Conservation (phyloP, 1,140 invertebrate genomes). For the Drosophila malerkotliana region DNA sequence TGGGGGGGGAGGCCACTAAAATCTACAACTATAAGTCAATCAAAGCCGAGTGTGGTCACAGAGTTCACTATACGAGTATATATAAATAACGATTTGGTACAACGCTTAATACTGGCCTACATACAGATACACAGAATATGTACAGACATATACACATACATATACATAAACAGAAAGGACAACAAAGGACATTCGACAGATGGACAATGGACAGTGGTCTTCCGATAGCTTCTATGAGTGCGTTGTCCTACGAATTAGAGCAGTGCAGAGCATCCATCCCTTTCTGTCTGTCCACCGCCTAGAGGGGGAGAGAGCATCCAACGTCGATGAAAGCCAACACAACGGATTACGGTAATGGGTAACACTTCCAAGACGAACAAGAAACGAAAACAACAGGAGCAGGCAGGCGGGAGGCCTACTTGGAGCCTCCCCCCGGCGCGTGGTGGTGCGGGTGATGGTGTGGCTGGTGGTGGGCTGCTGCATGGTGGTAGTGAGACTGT, state of each 20-base stretch:
- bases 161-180: slow-evolving; percentile 1
- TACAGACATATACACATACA: slow-evolving; percentile 28
- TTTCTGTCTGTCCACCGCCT: not conserved
- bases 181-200: slow-evolving; percentile 8
- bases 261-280: not conserved
- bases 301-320: slow-evolving; percentile 42
- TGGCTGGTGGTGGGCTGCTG: slow-evolving; percentile 39
- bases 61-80: slow-evolving; percentile 26
- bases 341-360: slow-evolving; percentile 10
- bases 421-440: slow-evolving; percentile 35
- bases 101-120: slow-evolving; percentile 73
- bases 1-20: not conserved
- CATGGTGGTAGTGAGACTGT: slow-evolving; percentile 41
- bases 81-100: slow-evolving; percentile 67
- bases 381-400: not conserved
- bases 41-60: slow-evolving; percentile 19
- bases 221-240: too few relatives aligned
- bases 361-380: slow-evolving; percentile 15
- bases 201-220: too few relatives aligned
- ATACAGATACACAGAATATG: slow-evolving; percentile 29
- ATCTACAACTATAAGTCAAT: slow-evolving; percentile 3
- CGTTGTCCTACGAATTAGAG: not conserved
- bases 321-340: slow-evolving; percentile 20
- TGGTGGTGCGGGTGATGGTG: slow-evolving; percentile 19
- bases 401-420: slow-evolving; percentile 36